Evolutionary conservation across 2,888 invertebrate genomes (phyloP).

Genomic region (Boloria euphrosyne): DNA sequence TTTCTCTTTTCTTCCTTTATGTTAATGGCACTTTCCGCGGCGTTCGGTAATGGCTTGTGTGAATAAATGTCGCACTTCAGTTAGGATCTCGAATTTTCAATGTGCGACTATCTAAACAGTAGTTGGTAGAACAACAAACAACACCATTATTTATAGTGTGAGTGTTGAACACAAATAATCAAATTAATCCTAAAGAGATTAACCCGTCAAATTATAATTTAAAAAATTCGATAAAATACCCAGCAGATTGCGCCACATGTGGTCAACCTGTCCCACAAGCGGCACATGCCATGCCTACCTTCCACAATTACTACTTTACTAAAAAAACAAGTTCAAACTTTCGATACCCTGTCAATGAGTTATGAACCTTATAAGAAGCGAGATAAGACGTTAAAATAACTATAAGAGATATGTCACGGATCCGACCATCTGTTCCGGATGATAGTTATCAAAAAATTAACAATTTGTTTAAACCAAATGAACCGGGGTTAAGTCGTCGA

Average conservation of each 20-base stretch:
- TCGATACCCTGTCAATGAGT: constrained; percentile 33
- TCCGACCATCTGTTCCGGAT: constrained; percentile 76
- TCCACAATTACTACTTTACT: constrained; percentile 70
- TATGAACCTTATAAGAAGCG: constrained; percentile 34
- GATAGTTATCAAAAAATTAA: constrained; percentile 82
- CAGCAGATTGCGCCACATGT: constrained; percentile 79
- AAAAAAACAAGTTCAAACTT: constrained; percentile 64
- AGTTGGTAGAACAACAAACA: constrained; percentile 3
- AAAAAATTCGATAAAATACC: constrained; percentile 69
- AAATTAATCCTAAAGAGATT: constrained; percentile 62
- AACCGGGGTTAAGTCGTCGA: constrained; percentile 73
- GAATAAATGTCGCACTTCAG: constrained; percentile 71
- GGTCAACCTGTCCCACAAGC: constrained; percentile 80
- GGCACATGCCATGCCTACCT: constrained; percentile 79
- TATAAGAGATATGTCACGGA: constrained; percentile 42
- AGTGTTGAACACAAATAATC: constrained; percentile 57
- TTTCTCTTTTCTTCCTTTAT: constrained; percentile 77
- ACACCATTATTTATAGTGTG: constrained; percentile 52
- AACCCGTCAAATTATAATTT: constrained; percentile 69
- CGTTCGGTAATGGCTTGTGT: constrained; percentile 69
- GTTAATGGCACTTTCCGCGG: constrained; percentile 76
- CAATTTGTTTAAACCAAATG: constrained; percentile 83
- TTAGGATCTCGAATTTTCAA: constrained; percentile 27
- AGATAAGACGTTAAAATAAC: constrained; percentile 43
- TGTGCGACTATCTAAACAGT: constrained; percentile 23